A percentile compares a stretch with the other conserved stretches of the same genome.
Conservation (phyloP, 2,888 invertebrate species). For the Cantharis nigra region DNA sequence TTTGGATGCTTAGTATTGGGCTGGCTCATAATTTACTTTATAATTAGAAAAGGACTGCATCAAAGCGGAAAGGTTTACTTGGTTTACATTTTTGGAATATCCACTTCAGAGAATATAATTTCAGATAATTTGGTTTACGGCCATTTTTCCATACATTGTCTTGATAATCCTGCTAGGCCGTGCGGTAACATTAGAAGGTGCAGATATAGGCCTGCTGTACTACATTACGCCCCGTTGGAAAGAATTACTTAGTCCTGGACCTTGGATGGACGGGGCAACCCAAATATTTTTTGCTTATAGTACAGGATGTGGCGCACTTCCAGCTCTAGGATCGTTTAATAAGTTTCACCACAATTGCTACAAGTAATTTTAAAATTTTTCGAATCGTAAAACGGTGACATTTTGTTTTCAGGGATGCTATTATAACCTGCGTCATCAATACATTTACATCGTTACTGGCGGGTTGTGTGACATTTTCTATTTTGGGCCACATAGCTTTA, state of each 20-base stretch:
- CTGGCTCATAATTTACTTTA: conserved; percentile 72
- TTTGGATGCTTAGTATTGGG: conserved; percentile 67
- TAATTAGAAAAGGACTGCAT: conserved; percentile 73
- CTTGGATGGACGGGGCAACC: conserved; percentile 78
- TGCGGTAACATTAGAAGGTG: conserved; percentile 71
- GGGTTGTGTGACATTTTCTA: conserved; percentile 77
- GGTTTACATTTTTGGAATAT: neutral
- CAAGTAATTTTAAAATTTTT: conserved; percentile 57
- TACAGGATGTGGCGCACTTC: conserved; percentile 75
- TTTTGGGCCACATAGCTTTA: conserved; percentile 71
- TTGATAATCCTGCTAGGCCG: conserved; percentile 68
- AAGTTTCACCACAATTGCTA: conserved; percentile 78
- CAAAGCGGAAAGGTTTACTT: conserved; percentile 72
- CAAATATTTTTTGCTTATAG: conserved; percentile 81
- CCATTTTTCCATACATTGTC: conserved; percentile 74
- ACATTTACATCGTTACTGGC: conserved; percentile 74
- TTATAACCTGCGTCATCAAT: conserved; percentile 74
- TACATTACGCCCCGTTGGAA: conserved; percentile 69
- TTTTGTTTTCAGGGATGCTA: conserved; percentile 63
- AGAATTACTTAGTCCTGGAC: conserved; percentile 58
- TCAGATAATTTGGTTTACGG: conserved; percentile 76
- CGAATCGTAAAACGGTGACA: neutral
- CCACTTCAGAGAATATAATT: conserved; percentile 16
- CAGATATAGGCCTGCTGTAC: conserved; percentile 66
- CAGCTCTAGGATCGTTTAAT: conserved; percentile 76